Conservation (phyloP, 1,140 invertebrate genomes). For the Ips nitidus region DNA sequence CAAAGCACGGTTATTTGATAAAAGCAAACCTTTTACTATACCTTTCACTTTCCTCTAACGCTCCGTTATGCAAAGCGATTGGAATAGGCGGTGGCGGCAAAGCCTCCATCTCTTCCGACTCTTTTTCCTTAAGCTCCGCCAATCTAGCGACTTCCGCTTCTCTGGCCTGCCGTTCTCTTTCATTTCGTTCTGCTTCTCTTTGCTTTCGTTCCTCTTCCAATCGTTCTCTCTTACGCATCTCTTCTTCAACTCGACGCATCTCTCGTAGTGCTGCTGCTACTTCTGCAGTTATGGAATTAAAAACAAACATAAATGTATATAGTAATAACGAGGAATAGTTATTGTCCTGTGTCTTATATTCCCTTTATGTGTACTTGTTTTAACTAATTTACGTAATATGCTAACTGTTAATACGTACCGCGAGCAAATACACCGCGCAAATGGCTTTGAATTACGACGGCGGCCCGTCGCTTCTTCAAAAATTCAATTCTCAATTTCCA, state of each 20-base stretch:
- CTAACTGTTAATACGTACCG: slow-evolving; percentile 10
- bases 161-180: slow-evolving; percentile 50
- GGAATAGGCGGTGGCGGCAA: slow-evolving; percentile 37
- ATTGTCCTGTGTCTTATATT: not conserved
- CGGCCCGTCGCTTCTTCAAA: slow-evolving; percentile 78
- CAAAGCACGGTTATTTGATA: too few relatives aligned
- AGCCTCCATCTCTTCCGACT: slow-evolving; percentile 44
- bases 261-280: slow-evolving; percentile 81
- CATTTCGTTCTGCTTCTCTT: slow-evolving; percentile 46
- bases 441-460: slow-evolving; percentile 87
- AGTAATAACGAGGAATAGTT: not conserved
- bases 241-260: slow-evolving; percentile 90
- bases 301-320: not conserved
- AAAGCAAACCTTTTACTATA: slow-evolving; percentile 36
- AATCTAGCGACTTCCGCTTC: slow-evolving; percentile 45
- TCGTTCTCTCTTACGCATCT: slow-evolving; percentile 71
- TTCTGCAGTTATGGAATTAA: slow-evolving; percentile 52
- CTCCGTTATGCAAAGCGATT: slow-evolving; percentile 31
- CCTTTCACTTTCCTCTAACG: slow-evolving; percentile 58
- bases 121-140: slow-evolving; percentile 33
- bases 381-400: not conserved
- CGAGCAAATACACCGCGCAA: slow-evolving; percentile 87
- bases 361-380: slow-evolving; percentile 1
- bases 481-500: slow-evolving; percentile 84
- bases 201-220: slow-evolving; percentile 65